phyloP scores from a whole-genome alignment of 2,888 invertebrate genomes.

The Leuctra nigra region DNA sequence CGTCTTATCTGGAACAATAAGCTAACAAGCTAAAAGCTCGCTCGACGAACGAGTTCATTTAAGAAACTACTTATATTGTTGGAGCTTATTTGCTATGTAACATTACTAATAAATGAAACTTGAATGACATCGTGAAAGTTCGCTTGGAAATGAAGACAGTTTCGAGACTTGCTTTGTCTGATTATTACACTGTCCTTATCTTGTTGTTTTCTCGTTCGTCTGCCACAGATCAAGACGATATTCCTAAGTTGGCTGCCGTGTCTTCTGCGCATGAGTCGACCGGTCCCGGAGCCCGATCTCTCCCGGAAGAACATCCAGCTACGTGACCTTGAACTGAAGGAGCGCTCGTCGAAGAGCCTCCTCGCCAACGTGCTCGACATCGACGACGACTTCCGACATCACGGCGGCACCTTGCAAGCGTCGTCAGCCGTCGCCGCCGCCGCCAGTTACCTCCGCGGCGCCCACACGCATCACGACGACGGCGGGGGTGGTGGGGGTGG shows the following conservation, averaged over 20 bases:
- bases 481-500: conserved; percentile 53
- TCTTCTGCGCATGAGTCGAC: conserved; percentile 88
- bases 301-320: conserved; percentile 66
- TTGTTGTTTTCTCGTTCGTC: too few relatives aligned
- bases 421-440: conserved; percentile 40
- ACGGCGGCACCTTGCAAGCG: conserved; percentile 58
- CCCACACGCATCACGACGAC: conserved; percentile 46
- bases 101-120: too few relatives aligned
- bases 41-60: too few relatives aligned
- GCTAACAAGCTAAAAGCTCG: too few relatives aligned
- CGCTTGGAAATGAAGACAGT: too few relatives aligned
- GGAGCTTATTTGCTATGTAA: too few relatives aligned
- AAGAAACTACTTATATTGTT: too few relatives aligned
- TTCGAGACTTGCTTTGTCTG: too few relatives aligned
- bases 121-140: too few relatives aligned
- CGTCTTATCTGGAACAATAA: too few relatives aligned
- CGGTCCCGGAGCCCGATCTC: conserved; percentile 48
- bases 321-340: conserved; percentile 80
- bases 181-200: too few relatives aligned
- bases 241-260: conserved; percentile 98
- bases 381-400: conserved; percentile 89
- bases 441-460: conserved; percentile 30
- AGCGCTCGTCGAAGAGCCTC: conserved; percentile 89
- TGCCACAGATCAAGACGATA: conserved; percentile 72
- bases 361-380: conserved; percentile 95